These are phyloP conservation scores for Ennomos erosarius DNA, from an alignment of 2,888 invertebrate species.

Conservation along the genomic window DNA sequence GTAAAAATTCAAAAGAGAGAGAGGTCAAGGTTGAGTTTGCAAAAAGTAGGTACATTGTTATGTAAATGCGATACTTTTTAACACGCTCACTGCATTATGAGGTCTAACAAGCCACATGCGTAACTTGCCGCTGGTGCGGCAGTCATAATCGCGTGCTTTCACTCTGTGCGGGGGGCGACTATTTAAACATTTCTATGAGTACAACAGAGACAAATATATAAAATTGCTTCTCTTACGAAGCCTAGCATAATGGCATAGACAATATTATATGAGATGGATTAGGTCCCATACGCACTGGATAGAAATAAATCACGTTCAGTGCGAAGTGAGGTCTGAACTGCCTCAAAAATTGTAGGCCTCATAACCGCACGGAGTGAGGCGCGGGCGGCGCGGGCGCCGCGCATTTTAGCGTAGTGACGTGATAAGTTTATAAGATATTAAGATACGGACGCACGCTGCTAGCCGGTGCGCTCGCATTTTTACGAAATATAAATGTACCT, in stretches of 20 bases:
- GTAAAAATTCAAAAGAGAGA: no score
- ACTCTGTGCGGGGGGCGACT: background rate
- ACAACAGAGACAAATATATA: no score
- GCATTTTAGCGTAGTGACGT: background rate
- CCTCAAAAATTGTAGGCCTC: no score
- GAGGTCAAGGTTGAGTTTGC: no score
- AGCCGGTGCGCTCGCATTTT: constrained; percentile 1
- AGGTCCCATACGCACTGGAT: background rate
- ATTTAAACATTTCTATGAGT: background rate
- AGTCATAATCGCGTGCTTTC: background rate
- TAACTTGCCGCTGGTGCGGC: background rate
- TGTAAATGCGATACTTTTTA: no score
- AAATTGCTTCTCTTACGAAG: no score
- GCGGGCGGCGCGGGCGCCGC: background rate
- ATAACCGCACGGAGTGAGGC: constrained; percentile 1
- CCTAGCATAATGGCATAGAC: no score
- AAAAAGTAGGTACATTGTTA: no score
- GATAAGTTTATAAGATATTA: no score
- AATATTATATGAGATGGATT: no score
- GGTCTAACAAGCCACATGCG: no score
- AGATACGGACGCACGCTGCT: background rate
- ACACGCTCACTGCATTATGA: no score
- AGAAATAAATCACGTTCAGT: background rate
- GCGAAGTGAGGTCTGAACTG: background rate
- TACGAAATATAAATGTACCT: background rate